These are phyloP conservation scores for Neoaliturus tenellus DNA, from an alignment of 2,888 invertebrate species.

Conservation along the genomic window DNA sequence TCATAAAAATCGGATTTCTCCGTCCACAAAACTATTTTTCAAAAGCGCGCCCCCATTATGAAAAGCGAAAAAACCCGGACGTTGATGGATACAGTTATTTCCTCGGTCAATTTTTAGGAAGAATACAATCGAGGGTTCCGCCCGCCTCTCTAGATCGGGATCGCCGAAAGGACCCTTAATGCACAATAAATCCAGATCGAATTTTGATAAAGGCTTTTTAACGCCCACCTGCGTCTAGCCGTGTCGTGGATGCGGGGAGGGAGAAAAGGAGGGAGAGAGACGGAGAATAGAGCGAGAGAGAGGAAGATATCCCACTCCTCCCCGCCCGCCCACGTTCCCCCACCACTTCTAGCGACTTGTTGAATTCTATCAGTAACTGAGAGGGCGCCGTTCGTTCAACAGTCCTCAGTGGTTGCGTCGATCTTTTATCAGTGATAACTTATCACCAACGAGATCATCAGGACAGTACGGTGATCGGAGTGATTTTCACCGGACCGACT, in stretches of 20 bases:
- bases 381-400: background rate
- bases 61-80: conserved; percentile 1
- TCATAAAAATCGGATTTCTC: background rate
- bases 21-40: background rate
- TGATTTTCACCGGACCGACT: background rate
- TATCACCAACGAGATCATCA: background rate
- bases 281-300: background rate
- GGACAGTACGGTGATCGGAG: background rate
- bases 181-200: conserved; percentile 52
- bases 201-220: conserved; percentile 50
- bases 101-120: conserved; percentile 13
- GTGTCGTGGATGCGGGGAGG: background rate
- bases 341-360: background rate
- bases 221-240: conserved; percentile 35
- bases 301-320: background rate
- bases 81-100: conserved; percentile 32
- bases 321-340: background rate
- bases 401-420: background rate
- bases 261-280: background rate
- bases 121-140: background rate
- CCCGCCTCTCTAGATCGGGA: background rate
- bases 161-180: conserved; percentile 36
- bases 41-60: background rate
- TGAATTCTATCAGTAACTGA: background rate
- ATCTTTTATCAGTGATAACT: background rate